Evolutionary conservation across 2,888 invertebrate genomes (phyloP), one percentile per base, ranked within the genome.

Genomic region (Sphaeridia pumilis): DNA sequence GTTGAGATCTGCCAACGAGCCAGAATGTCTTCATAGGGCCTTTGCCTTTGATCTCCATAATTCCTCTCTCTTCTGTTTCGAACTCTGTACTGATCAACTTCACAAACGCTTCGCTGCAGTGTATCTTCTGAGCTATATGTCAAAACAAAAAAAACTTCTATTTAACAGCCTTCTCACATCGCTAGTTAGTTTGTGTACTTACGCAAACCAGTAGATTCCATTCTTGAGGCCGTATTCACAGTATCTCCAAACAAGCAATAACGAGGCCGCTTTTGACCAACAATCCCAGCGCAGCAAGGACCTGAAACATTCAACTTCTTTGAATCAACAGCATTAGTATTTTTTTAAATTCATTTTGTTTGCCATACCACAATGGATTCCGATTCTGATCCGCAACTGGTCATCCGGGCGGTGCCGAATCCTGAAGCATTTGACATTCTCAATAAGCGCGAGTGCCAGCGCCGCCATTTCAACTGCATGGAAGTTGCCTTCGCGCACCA

Each of bases 391-490:
- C 72, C 90, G 87, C 49, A 94, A 76, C 41, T 83, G 84, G 72
- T 93, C 89, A 64, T 84, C 81, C 41, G 92, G 90, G 60, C 89
- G 78, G 73, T 94, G 93, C 35, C 84, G 80, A 69, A 94, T 90
- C 66, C 80, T 81, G 74, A 93, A 90, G 69, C 82, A 83, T 68
- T 83, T 83, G 12, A 87, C 88, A 17, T 86, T 87, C 58, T 84
- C 81, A 52, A 92, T 70, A 58, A 92, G 74, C 65, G 90, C 88
- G 51, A 92, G 73, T 3, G 92, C 83, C 90, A 92, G 92, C 0
- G 88, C 89, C 12, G 90, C 90, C 56, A 93, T 88, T 73, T 92
- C 89, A 5, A 88, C 89, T 2, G 88, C 89, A 71, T 92, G 90
- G 52, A 79, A 76, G 67, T 87, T 84, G 58, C 81, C 84, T 70